Conservation (phyloP, 53 echinoderm and acorn worm genomes). For the Arbacia lixula region DNA sequence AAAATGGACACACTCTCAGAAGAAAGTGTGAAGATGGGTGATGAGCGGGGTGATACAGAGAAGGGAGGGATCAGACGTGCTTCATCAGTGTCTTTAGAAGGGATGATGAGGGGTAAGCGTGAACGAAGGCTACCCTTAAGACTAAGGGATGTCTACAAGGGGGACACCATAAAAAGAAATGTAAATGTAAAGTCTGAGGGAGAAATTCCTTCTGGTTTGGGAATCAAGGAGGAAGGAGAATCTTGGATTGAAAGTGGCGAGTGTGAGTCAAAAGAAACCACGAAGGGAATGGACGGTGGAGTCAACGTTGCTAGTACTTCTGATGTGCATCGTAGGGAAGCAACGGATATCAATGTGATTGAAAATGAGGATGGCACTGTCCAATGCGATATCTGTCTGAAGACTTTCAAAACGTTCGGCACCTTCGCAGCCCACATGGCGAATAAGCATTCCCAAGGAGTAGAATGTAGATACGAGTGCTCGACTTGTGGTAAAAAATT, state of each 20-base stretch:
- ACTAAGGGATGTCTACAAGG: background rate
- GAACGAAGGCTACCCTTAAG: background rate
- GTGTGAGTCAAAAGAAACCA: background rate
- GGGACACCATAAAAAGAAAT: background rate
- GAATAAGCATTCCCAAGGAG: too few relatives aligned
- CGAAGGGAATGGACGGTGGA: background rate
- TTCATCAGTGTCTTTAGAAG: background rate
- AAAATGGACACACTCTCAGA: background rate
- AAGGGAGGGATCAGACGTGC: background rate
- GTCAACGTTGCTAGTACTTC: too few relatives aligned
- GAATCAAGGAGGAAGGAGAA: background rate
- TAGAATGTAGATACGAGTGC: background rate
- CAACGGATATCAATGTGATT: too few relatives aligned
- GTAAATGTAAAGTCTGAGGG: background rate
- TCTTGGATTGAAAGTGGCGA: background rate
- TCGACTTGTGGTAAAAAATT: slow-evolving; percentile 15
- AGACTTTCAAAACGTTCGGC: too few relatives aligned
- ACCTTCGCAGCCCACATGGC: too few relatives aligned
- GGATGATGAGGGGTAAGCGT: background rate
- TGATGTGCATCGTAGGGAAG: too few relatives aligned
- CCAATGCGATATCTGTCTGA: too few relatives aligned
- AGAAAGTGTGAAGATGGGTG: too few relatives aligned
- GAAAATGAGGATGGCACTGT: too few relatives aligned
- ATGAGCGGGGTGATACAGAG: too few relatives aligned
- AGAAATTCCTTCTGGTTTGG: background rate